phyloP scores from a whole-genome alignment of 2,888 invertebrate species.

The Aplocera efformata region DNA sequence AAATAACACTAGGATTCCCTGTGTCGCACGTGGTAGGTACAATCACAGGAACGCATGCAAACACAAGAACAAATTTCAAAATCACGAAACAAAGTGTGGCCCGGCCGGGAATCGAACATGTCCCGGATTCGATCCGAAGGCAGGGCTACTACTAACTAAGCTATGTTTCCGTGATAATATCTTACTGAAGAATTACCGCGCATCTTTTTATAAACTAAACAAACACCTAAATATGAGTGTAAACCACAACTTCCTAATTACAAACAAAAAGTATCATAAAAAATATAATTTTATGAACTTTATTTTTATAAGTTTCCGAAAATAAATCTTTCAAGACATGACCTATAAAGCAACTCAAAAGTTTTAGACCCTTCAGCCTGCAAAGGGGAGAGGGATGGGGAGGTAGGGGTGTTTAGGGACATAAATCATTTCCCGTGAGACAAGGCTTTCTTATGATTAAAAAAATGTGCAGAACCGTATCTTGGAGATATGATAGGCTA shows the following conservation, averaged over 20 bases:
- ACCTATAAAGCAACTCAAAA: constrained; percentile 25
- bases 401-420: constrained; percentile 18
- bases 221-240: constrained; percentile 9
- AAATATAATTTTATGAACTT: constrained; percentile 27
- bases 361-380: constrained; percentile 22
- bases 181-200: too few relatives aligned
- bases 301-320: constrained; percentile 24
- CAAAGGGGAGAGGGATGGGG: constrained; percentile 17
- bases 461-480: constrained; percentile 22
- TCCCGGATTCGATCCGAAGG: too few relatives aligned
- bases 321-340: constrained; percentile 28
- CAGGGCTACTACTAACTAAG: too few relatives aligned
- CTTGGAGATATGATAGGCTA: constrained; percentile 11
- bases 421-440: constrained; percentile 29
- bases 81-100: too few relatives aligned
- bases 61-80: too few relatives aligned
- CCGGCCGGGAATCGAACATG: too few relatives aligned
- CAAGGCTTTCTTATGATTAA: constrained; percentile 28
- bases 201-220: constrained; percentile 6
- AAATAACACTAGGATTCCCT: too few relatives aligned
- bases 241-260: constrained; percentile 24
- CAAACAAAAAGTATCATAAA: constrained; percentile 31
- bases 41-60: too few relatives aligned
- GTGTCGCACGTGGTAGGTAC: too few relatives aligned
- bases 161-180: too few relatives aligned